Conservation (phyloP, 2,797 vertebrate genomes). For the Mastacembelus armatus region DNA sequence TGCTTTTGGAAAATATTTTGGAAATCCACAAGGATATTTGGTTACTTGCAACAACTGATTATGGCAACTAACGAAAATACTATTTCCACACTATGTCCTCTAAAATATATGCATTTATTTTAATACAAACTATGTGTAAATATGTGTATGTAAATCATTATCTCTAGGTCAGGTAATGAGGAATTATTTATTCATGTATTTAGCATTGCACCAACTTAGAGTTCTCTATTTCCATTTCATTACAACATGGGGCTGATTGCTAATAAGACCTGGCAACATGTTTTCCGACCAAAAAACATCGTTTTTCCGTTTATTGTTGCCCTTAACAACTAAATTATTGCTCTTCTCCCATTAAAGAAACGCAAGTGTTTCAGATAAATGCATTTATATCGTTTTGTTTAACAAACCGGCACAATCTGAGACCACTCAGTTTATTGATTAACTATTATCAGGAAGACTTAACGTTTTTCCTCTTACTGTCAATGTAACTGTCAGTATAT, state of each 20-base stretch:
- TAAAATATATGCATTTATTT: neutral
- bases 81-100: neutral
- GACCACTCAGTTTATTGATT: neutral
- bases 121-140: neutral
- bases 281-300: neutral
- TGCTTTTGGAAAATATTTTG: neutral
- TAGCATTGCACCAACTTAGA: neutral
- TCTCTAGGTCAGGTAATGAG: neutral
- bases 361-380: neutral
- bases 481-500: neutral
- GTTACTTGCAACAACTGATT: neutral
- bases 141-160: neutral
- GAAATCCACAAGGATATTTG: neutral
- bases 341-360: neutral
- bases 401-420: neutral
- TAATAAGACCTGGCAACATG: constrained; percentile 5
- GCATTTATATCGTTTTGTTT: neutral
- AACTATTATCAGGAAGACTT: neutral
- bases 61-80: too few species aligned
- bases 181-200: neutral
- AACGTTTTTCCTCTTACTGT: neutral
- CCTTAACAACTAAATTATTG: neutral
- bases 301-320: neutral
- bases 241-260: constrained; percentile 29
- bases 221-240: neutral